Evolutionary conservation across 1,140 invertebrate genomes (phyloP).

Genomic region (Dendroctonus ponderosae): DNA sequence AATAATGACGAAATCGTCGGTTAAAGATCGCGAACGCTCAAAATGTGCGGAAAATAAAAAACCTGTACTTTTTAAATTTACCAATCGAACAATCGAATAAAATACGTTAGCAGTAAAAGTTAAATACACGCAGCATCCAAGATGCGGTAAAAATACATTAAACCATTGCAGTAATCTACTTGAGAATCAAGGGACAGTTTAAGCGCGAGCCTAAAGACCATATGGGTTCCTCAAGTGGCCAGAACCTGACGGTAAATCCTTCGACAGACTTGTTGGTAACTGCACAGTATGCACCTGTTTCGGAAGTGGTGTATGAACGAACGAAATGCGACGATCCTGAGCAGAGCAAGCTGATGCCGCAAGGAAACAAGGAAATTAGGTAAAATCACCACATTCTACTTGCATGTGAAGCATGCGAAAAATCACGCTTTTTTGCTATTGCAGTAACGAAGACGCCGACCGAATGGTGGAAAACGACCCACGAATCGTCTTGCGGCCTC

Average conservation of each 20-base stretch:
- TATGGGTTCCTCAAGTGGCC: slow-evolving; percentile 42
- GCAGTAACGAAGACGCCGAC: slow-evolving; percentile 64
- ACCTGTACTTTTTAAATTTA: too few species aligned
- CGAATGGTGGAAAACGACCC: slow-evolving; percentile 66
- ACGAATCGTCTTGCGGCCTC: slow-evolving; percentile 61
- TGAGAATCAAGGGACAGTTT: slow-evolving; percentile 40
- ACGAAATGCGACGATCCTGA: slow-evolving; percentile 61
- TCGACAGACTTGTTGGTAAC: slow-evolving; percentile 70
- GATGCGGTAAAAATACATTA: too few species aligned
- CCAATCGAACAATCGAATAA: too few species aligned
- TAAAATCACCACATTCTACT: slow-evolving; percentile 23
- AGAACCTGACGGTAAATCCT: slow-evolving; percentile 57
- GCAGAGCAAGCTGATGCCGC: slow-evolving; percentile 65
- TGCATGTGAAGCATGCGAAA: neutral
- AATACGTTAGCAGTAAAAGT: too few species aligned
- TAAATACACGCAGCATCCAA: too few species aligned
- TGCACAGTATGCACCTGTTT: slow-evolving; percentile 67
- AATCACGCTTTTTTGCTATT: slow-evolving; percentile 41
- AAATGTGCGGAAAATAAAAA: too few species aligned
- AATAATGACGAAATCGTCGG: too few species aligned
- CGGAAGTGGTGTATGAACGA: slow-evolving; percentile 61
- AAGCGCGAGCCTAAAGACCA: slow-evolving; percentile 44
- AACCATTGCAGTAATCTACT: slow-evolving; percentile 41
- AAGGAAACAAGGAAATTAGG: slow-evolving; percentile 60
- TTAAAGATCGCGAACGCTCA: too few species aligned